Base-by-base conservation (phyloP, 2,113 vertebrate species). In the Himantopus leucocephalus region DNA sequence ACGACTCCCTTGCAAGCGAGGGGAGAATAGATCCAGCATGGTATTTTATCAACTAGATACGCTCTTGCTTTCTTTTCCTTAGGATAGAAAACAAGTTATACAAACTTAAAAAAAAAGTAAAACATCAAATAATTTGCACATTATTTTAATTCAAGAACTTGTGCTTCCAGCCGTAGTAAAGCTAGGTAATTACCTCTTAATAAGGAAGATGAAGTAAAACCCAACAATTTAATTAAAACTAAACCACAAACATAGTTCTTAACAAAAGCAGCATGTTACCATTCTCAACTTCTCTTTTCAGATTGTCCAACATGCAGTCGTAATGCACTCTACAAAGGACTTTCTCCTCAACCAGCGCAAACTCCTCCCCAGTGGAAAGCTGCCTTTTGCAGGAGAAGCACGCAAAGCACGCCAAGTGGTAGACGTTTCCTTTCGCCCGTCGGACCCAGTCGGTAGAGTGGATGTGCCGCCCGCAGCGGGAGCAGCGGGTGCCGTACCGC, bases 361-460 rank as follows among this genome's bases (percentile, higher is more conserved):
- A 99, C 98, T 99, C 99, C 96, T 99, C 99, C 55, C 99, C 99
- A 0, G 99, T 99, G 17, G 99, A 99, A 39, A 99, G 99, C 96
- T 99, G 99, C 12, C 99, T 98, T 82, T 99, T 99, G 97, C 99
- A 99, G 96, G 99, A 99, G 97, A 99, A 99, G 97, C 99, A 99
- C 8, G 99, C 99, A 32, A 99, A 99, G 92, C 99, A 99, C 0
- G 99, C 99, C 98, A 99, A 92, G 97, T 99, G 99, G 66, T 99
- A 99, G 1, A 99, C 99, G 21, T 99, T 99, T 0, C 99, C 99
- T 41, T 99, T 99, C 1, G 99, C 99, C 96, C 99, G 97, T 12
- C 99, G 99, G 37, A 99, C 99, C 99, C 99, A 99, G 98, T 99
- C 99, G 3, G 99, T 99, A 50, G 99, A 98, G 74, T 99, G 99